Evolutionary conservation across 2,888 invertebrate genomes (phyloP).

Genomic region (Dastarcus helophoroides): DNA sequence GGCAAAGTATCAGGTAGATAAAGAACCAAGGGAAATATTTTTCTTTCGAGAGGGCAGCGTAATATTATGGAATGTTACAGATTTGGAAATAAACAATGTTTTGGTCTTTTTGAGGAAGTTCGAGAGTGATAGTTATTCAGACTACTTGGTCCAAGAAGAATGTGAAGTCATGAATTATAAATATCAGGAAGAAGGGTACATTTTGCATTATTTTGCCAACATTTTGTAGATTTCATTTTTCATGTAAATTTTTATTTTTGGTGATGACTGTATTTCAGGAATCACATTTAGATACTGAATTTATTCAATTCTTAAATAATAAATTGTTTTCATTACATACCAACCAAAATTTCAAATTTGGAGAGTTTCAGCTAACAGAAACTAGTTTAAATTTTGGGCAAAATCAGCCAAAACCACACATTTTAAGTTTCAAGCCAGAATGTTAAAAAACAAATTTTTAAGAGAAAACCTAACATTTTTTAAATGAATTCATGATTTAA

Average conservation of each 20-base stretch:
- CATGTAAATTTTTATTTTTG: background rate
- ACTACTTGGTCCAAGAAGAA: slow-evolving; percentile 59
- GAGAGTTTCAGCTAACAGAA: too few species aligned
- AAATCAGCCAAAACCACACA: too few species aligned
- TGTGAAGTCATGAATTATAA: slow-evolving; percentile 75
- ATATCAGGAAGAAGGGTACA: slow-evolving; percentile 45
- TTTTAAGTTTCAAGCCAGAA: too few species aligned
- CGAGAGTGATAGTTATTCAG: slow-evolving; percentile 60
- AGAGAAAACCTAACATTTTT: too few species aligned
- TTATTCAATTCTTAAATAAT: too few species aligned
- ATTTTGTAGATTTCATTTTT: background rate
- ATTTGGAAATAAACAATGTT: slow-evolving; percentile 66
- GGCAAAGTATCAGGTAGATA: slow-evolving; percentile 70
- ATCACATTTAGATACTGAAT: too few species aligned
- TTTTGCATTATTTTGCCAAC: too few species aligned
- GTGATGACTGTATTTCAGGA: background rate
- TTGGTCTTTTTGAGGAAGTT: slow-evolving; percentile 58
- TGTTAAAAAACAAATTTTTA: too few species aligned
- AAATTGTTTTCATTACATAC: too few species aligned
- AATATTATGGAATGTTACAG: slow-evolving; percentile 83
- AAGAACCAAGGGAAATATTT: slow-evolving; percentile 73
- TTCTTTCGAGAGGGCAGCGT: slow-evolving; percentile 86
- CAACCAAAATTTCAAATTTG: too few species aligned
- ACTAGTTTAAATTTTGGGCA: too few species aligned
- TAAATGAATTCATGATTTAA: too few species aligned